phyloP scores from a whole-genome alignment of 2,113 vertebrate species.

The Microtus richardsoni region DNA sequence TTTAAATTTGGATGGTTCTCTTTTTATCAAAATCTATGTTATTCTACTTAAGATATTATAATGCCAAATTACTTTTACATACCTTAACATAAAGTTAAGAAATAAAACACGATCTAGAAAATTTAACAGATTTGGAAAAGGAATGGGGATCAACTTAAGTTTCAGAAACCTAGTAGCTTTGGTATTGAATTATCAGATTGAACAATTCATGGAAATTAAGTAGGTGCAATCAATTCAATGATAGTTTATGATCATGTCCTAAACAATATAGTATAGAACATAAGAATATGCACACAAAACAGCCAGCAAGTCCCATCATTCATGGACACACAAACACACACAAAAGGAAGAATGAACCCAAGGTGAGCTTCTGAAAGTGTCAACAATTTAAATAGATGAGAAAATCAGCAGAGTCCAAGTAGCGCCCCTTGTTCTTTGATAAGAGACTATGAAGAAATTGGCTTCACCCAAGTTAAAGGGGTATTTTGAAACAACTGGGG shows the following conservation, averaged over 20 bases:
- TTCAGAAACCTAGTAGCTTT: slow-evolving; percentile 16
- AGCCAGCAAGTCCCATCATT: not conserved
- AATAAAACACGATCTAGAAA: slow-evolving; percentile 18
- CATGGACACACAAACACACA: not conserved
- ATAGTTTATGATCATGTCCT: not conserved
- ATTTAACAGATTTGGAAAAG: slow-evolving; percentile 24
- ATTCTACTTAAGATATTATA: not conserved
- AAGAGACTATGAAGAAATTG: not conserved
- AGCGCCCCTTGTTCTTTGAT: not conserved
- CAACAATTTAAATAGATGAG: not conserved
- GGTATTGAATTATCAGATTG: slow-evolving; percentile 4
- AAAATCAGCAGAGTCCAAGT: not conserved
- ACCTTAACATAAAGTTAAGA: slow-evolving; percentile 15
- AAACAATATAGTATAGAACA: not conserved
- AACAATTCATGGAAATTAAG: slow-evolving; percentile 16
- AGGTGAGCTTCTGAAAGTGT: not conserved
- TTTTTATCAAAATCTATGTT: slow-evolving; percentile 15
- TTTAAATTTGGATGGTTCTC: not conserved
- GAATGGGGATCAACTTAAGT: not conserved
- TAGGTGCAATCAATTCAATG: not conserved
- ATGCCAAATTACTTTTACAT: slow-evolving; percentile 12
- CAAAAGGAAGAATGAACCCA: not conserved
- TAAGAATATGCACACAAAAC: not conserved
- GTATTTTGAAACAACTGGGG: not conserved
- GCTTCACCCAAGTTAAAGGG: not conserved